Evolutionary conservation across 2,888 invertebrate genomes (phyloP).

Genomic region (Tuberolachnus salignus): DNA sequence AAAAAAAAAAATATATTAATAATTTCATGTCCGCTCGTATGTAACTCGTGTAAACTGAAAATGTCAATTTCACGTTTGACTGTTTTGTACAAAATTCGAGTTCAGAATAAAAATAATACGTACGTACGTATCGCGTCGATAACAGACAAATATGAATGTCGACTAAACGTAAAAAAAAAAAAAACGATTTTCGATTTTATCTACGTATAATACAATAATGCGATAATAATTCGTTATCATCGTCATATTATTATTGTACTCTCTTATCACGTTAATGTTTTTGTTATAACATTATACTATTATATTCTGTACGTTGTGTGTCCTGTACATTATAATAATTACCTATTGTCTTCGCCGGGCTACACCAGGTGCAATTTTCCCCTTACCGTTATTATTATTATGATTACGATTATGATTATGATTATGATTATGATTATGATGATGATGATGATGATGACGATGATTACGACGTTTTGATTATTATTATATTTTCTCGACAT

Average conservation of each 20-base stretch:
- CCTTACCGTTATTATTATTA: no score
- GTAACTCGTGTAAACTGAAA: constrained; percentile 22
- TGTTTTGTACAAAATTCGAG: constrained; percentile 2
- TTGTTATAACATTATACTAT: no score
- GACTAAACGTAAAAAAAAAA: constrained; percentile 24
- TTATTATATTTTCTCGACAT: neutral
- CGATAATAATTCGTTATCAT: neutral
- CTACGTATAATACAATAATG: neutral
- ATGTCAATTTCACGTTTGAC: constrained; percentile 31
- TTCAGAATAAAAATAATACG: neutral
- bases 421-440: no score
- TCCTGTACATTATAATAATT: constrained; percentile 12
- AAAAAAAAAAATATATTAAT: no score
- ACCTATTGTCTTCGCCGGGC: neutral
- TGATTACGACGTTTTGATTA: no score
- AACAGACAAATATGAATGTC: constrained; percentile 3
- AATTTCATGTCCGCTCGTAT: neutral
- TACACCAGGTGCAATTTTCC: no score
- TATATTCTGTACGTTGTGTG: no score
- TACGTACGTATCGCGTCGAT: neutral
- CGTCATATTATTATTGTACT: no score
- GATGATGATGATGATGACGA: no score
- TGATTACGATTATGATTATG: no score
- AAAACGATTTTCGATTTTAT: neutral
- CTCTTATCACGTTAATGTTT: no score